These are phyloP conservation scores for Chelmon rostratus DNA, from an alignment of 2,797 vertebrate species.

Conservation along the genomic window DNA sequence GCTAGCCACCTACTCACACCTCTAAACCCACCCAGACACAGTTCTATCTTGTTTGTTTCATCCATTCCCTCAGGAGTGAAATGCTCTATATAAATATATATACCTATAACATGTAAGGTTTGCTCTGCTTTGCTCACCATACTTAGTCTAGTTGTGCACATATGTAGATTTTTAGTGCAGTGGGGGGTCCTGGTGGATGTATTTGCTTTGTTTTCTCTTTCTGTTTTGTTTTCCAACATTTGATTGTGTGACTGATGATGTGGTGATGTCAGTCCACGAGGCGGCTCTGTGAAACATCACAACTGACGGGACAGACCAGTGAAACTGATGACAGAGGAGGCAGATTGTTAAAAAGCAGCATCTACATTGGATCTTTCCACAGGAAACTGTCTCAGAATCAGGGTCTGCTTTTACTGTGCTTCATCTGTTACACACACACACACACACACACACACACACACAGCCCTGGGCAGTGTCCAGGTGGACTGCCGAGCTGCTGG, in stretches of 20 bases:
- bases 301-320: not conserved
- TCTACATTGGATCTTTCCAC: constrained; percentile 7
- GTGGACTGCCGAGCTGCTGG: constrained; percentile 73
- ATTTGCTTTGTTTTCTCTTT: too few species aligned
- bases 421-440: constrained; percentile 47
- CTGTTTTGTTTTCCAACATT: too few species aligned
- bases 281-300: not conserved
- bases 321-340: not conserved
- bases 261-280: not conserved
- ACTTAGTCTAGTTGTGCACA: too few species aligned
- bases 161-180: too few species aligned
- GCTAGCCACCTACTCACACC: too few species aligned
- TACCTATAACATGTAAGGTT: too few species aligned
- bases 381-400: constrained; percentile 29
- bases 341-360: not conserved
- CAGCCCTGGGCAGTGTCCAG: constrained; percentile 72
- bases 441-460: constrained; percentile 38
- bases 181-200: too few species aligned
- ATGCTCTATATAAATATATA: too few species aligned
- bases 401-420: constrained; percentile 46
- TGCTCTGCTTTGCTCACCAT: too few species aligned
- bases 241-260: not conserved
- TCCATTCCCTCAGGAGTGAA: too few species aligned
- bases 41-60: too few species aligned
- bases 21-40: too few species aligned